Percentiles rank a stretch among this genome's conserved stretches.
Evolutionary conservation across 2,113 vertebrate species (phyloP).

Genomic region (Barnardius zonarius): DNA sequence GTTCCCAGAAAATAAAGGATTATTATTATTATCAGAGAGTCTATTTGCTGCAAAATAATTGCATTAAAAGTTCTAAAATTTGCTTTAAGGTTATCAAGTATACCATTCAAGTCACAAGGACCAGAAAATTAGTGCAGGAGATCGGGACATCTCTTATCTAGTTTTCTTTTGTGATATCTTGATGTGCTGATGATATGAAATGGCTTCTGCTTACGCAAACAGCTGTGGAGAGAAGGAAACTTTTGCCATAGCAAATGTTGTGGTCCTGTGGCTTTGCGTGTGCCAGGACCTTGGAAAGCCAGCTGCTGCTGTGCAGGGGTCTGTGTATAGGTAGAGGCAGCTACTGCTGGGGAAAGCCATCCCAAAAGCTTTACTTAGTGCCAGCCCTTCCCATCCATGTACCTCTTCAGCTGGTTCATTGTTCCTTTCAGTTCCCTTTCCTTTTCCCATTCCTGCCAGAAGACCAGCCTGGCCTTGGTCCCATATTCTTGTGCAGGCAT

Average conservation of each 20-base stretch:
- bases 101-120: background rate
- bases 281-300: background rate
- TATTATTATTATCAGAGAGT: background rate
- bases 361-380: background rate
- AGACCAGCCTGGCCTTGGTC: background rate
- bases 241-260: background rate
- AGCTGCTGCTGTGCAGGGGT: background rate
- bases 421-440: background rate
- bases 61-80: background rate
- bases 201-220: background rate
- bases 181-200: background rate
- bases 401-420: background rate
- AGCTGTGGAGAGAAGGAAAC: background rate
- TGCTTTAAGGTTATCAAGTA: background rate
- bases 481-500: background rate
- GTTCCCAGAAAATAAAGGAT: background rate
- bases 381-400: background rate
- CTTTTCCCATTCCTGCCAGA: background rate
- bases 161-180: background rate
- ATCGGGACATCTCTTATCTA: background rate
- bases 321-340: background rate
- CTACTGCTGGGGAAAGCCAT: background rate
- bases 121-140: background rate
- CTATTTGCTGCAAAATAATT: background rate
- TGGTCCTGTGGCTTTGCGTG: background rate